Evolutionary conservation across 2,797 vertebrate species (phyloP), one percentile per base, ranked within the genome.

Genomic region (Danio choprae): DNA sequence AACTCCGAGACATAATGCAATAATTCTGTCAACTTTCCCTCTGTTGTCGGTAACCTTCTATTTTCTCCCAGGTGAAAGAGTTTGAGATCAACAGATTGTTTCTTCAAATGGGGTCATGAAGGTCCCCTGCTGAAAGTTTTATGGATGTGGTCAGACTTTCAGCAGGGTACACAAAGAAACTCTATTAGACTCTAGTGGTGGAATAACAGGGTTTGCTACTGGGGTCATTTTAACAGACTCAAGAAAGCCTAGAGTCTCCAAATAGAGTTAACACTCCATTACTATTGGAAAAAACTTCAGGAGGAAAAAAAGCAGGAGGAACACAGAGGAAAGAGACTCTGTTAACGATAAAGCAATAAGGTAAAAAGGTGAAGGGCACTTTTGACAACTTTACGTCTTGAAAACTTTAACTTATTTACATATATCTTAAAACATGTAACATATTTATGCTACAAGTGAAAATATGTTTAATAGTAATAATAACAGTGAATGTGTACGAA

Each of bases 61-160:
- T 69, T 69, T 77, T 68, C 51, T 77, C 22, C n/a, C 53, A 68
- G 64, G 75, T 77, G 53, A 77, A 77, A 65, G 40, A 59, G 22
- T 77, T 41, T n/a, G 43, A 46, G 43, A 59, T 68, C 75, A 46
- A 68, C 51, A 58, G 58, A 77, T 68, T 68, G 64, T 69, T 77
- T 68, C 64, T 68, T 68, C 53, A 69, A 58, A 77, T 59, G 53
- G 75, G 64, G 64, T 77, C 75, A 77, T 16, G 6, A 46, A 77
- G 55, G 5, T 38, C 43, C n/a, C 5, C 53, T 20, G 22, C 75
- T 48, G 43, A 22, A 77, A 68, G 22, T 44, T 41, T 67, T 68
- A 58, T 48, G 53, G 22, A 77, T 64, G 74, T 77, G 40, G 50
- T 53, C 48, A 56, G 41, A 53, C 62, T 77, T 69, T 68, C 63